These are phyloP conservation scores for Drosophila dives DNA, from an alignment of 2,888 invertebrate genomes.

Conservation along the genomic window DNA sequence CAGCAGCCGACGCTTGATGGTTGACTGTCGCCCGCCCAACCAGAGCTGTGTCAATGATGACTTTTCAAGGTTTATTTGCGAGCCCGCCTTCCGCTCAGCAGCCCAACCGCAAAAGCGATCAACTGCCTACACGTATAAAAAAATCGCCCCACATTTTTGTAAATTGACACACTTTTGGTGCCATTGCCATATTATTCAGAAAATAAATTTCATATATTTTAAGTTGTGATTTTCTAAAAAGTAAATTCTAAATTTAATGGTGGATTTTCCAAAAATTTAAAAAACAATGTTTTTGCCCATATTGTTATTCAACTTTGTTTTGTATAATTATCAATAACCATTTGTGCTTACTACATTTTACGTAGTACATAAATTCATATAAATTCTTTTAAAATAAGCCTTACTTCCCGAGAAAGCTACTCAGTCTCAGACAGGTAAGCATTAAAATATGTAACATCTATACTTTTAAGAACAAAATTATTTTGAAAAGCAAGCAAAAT, in stretches of 20 bases:
- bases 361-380: not conserved
- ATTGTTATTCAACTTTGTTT: not conserved
- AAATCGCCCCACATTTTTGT: not conserved
- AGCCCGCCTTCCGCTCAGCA: slow-evolving; percentile 20
- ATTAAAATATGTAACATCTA: not conserved
- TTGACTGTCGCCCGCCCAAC: slow-evolving; percentile 36
- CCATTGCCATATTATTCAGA: not conserved
- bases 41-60: slow-evolving; percentile 62
- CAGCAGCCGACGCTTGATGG: slow-evolving; percentile 37
- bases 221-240: not conserved
- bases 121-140: slow-evolving; percentile 2
- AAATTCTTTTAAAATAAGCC: not conserved
- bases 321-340: not conserved
- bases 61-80: slow-evolving; percentile 79
- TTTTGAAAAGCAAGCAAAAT: not conserved
- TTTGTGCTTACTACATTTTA: not conserved
- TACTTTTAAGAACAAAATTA: not conserved
- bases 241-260: not conserved
- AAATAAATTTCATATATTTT: not conserved
- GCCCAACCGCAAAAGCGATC: not conserved
- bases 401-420: not conserved
- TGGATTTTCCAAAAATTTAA: not conserved
- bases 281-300: not conserved
- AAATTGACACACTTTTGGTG: not conserved
- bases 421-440: not conserved